phyloP scores from a whole-genome alignment of 2,797 vertebrate genomes.

The Cheirogaleus major region DNA sequence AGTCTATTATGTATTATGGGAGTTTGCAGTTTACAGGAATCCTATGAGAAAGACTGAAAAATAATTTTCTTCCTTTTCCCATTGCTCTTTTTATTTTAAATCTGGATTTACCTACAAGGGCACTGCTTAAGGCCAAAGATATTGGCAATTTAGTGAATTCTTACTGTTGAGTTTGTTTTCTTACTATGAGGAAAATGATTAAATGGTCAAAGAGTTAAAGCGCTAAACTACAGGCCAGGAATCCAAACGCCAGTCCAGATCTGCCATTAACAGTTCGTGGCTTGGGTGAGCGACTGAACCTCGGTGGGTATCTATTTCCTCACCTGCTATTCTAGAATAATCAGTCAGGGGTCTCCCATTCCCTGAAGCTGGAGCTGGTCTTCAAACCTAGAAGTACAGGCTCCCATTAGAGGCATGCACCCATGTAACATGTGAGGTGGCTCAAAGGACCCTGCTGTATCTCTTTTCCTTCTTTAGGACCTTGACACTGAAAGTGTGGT shows the following conservation, averaged over 20 bases:
- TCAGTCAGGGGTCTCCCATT: not conserved
- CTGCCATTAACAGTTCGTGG: not conserved
- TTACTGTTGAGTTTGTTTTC: conserved; percentile 37
- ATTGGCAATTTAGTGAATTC: conserved; percentile 7
- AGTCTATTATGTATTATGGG: not conserved
- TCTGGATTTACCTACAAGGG: not conserved
- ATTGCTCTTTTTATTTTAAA: conserved; percentile 30
- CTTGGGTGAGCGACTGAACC: not conserved
- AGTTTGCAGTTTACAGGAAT: conserved; percentile 38
- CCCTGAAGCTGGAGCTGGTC: not conserved
- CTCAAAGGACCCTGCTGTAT: not conserved
- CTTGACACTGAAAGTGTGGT: not conserved
- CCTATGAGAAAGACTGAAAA: conserved; percentile 14
- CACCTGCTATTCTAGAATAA: not conserved
- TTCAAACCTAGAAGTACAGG: not conserved
- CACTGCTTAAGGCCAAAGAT: conserved; percentile 34
- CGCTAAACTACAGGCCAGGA: not conserved
- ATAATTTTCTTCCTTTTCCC: not conserved
- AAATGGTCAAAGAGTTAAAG: conserved; percentile 6
- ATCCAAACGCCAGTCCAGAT: not conserved
- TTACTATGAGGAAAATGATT: conserved; percentile 14
- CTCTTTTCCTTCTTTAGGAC: not conserved
- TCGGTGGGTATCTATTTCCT: not conserved
- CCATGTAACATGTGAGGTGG: not conserved
- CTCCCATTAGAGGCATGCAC: not conserved